Evolutionary conservation across 2,797 vertebrate genomes (phyloP), one percentile per base, ranked within the genome.

Genomic region (Linurgus olivaceus): DNA sequence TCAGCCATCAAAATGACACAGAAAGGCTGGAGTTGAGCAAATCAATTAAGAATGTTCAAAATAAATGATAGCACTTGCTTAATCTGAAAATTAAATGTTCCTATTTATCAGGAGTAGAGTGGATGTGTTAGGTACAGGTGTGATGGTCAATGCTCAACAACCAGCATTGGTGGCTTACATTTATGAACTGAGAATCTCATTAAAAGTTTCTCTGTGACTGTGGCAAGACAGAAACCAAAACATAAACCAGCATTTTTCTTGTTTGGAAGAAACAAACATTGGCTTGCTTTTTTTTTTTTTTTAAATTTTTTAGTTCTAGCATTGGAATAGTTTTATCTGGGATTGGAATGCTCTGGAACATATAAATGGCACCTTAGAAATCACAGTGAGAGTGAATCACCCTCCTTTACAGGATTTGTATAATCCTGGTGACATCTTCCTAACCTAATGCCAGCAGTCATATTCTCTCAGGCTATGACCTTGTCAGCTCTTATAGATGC

Each of bases 391-490:
- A 86, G 78, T 66, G 76, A 94, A 91, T 95, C 87, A 70, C 33
- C 73, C 82, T 91, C 59, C 91, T 90, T 68, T 48, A 26, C 67
- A 55, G 91, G 67, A 77, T 91, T 93, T 89, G 72, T 92, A 21
- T 90, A 94, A 96, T 94, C 79, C 87, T 86, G 81, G 87, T 91
- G 94, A 94, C 95, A 93, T 97, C 93, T 94, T 62, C 91, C 92
- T 90, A 90, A 94, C 93, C 85, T 81, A 90, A 70, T 90, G 94
- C 93, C 91, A 95, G 91, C 93, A 96, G 91, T 91, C 79, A 63
- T 91, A 78, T 90, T 94, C 82, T 86, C 85, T 62, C 9, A 2
- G 87, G 87, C 91, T 94, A 35, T 81, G 83, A 94, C 90, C 82
- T 90, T 91, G 93, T 94, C 94, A 91, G 75, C 42, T 90, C 79